These are phyloP conservation scores for Scomber japonicus DNA, from an alignment of 2,113 vertebrate genomes.

Conservation along the genomic window DNA sequence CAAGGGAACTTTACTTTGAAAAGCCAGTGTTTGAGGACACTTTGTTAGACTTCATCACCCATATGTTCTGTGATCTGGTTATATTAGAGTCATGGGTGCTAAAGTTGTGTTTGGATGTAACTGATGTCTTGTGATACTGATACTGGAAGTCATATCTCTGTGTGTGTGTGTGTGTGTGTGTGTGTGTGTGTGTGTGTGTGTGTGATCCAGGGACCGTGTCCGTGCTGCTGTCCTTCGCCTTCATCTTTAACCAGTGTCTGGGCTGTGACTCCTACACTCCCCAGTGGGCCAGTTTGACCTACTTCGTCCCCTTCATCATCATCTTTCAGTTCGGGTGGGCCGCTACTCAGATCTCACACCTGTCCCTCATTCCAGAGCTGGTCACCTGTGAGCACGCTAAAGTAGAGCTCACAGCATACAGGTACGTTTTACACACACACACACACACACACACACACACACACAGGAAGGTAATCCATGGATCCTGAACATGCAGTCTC, in stretches of 20 bases:
- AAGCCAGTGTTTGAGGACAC: no score
- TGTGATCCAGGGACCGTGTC: slow-evolving; percentile 88
- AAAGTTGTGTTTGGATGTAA: no score
- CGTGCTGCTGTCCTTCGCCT: slow-evolving; percentile 92
- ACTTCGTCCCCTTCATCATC: slow-evolving; percentile 93
- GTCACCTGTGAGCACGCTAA: slow-evolving; percentile 90
- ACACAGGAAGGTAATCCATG: neutral
- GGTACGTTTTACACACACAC: slow-evolving; percentile 75
- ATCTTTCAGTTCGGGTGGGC: slow-evolving; percentile 98
- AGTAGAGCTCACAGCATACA: slow-evolving; percentile 96
- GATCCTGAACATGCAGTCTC: neutral
- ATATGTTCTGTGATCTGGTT: no score
- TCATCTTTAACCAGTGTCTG: slow-evolving; percentile 94
- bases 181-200: slow-evolving; percentile 35
- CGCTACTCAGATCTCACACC: slow-evolving; percentile 94
- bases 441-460: neutral
- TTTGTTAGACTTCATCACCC: no score
- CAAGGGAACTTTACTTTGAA: no score
- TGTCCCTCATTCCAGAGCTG: slow-evolving; percentile 95
- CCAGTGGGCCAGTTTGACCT: slow-evolving; percentile 89
- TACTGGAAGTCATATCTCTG: no score
- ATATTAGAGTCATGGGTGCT: no score
- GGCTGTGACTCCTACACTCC: slow-evolving; percentile 87
- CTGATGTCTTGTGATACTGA: no score
- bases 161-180: slow-evolving; percentile 17